Evolutionary conservation across 2,113 vertebrate species (phyloP).

Genomic region (Microcebus ravelobensis): DNA sequence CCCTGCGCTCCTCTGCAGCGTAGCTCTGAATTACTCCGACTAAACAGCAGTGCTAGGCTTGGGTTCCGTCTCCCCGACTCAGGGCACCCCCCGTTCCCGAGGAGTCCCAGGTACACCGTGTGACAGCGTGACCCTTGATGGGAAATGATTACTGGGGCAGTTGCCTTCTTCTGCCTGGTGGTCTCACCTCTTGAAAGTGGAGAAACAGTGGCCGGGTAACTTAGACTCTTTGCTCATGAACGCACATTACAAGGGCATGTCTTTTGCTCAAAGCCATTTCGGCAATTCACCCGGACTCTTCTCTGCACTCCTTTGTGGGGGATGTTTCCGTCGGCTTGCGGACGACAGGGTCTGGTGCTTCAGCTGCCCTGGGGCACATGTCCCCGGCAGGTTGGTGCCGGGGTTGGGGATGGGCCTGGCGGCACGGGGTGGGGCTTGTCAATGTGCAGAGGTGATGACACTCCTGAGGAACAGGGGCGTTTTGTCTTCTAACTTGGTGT

Average conservation of each 20-base stretch:
- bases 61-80: background rate
- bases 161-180: background rate
- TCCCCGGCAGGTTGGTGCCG: background rate
- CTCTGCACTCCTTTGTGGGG: slow-evolving; percentile 25
- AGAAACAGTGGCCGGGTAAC: slow-evolving; percentile 24
- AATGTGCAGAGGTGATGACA: background rate
- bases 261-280: slow-evolving; percentile 46
- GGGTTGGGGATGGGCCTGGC: background rate
- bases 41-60: background rate
- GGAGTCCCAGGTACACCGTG: background rate
- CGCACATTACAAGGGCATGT: slow-evolving; percentile 47
- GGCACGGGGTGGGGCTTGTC: background rate
- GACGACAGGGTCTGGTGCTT: background rate
- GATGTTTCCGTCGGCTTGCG: background rate
- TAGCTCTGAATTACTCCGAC: background rate
- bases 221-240: background rate
- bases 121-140: background rate
- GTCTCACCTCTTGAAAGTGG: background rate
- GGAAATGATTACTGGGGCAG: background rate
- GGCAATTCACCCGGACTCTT: slow-evolving; percentile 29
- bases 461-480: background rate
- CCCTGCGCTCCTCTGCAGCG: background rate
- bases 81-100: background rate
- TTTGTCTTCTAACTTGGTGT: slow-evolving; percentile 29
- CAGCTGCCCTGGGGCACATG: background rate